These are phyloP conservation scores for Choloepus didactylus DNA, from an alignment of 2,797 vertebrate species.

Conservation along the genomic window DNA sequence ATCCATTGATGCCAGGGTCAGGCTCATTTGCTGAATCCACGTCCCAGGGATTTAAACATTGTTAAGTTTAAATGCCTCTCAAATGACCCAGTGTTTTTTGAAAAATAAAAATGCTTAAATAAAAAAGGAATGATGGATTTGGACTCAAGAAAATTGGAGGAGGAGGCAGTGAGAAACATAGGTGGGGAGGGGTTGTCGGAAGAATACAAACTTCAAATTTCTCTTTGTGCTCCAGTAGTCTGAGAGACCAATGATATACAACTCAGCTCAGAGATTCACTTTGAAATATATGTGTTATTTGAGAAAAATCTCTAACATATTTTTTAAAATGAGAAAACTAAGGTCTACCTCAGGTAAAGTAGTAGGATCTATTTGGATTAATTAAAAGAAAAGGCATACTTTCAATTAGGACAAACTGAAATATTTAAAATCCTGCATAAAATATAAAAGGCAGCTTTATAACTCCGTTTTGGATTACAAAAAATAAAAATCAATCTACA, in stretches of 20 bases:
- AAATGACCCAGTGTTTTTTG: too few relatives aligned
- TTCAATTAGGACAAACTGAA: not conserved
- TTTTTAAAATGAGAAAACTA: not conserved
- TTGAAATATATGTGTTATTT: not conserved
- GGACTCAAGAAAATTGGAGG: too few relatives aligned
- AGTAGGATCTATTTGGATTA: not conserved
- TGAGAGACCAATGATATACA: not conserved
- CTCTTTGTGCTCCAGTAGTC: too few relatives aligned
- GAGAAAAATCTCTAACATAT: not conserved
- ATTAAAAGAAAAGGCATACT: not conserved
- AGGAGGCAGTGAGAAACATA: too few relatives aligned
- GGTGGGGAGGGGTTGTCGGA: too few relatives aligned
- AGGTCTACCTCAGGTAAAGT: not conserved
- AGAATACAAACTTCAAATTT: too few relatives aligned
- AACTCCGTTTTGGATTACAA: not conserved
- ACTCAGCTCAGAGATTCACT: not conserved
- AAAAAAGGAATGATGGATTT: too few relatives aligned
- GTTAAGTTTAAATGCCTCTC: too few relatives aligned
- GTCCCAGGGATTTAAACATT: too few relatives aligned
- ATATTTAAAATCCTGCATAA: slow-evolving; percentile 17
- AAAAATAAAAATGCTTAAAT: too few relatives aligned
- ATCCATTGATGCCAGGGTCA: too few relatives aligned
- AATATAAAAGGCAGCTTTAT: not conserved
- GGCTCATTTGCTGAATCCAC: too few relatives aligned
- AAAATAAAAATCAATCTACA: not conserved